These are phyloP conservation scores for Nibea coibor DNA, from an alignment of 2,113 vertebrate genomes.

Conservation along the genomic window DNA sequence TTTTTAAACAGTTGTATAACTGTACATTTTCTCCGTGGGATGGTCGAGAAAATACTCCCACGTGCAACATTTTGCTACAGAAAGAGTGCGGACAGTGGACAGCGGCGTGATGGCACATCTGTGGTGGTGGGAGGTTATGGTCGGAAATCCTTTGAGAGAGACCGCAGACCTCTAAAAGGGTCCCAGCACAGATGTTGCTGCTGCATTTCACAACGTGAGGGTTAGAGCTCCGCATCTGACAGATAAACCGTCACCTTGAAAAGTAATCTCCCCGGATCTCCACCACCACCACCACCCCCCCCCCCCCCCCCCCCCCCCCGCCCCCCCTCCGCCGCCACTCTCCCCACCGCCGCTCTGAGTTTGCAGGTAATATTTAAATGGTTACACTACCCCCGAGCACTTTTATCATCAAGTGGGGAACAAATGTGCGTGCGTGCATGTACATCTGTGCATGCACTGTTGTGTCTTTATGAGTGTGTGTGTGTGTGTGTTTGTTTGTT, in stretches of 20 bases:
- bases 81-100: not conserved
- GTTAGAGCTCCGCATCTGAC: constrained; percentile 34
- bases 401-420: constrained; percentile 66
- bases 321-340: constrained; percentile 4
- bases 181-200: constrained; percentile 6
- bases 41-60: not conserved
- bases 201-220: constrained; percentile 5
- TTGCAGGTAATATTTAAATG: constrained; percentile 72
- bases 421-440: constrained; percentile 23
- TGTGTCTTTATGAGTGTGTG: constrained; percentile 22
- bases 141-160: constrained; percentile 21
- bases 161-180: constrained; percentile 7
- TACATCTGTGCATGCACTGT: constrained; percentile 7
- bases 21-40: constrained; percentile 5
- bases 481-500: constrained; percentile 32
- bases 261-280: constrained; percentile 62
- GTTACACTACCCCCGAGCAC: constrained; percentile 67
- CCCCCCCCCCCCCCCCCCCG: constrained; percentile 24
- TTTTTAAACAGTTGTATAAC: constrained; percentile 33
- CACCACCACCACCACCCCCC: constrained; percentile 27
- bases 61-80: too few species aligned
- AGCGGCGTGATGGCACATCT: constrained; percentile 30
- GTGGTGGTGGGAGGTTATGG: constrained; percentile 21
- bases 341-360: constrained; percentile 32
- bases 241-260: constrained; percentile 66